phyloP scores from a whole-genome alignment of 2,888 invertebrate species.

The Tetramorium bicarinatum region DNA sequence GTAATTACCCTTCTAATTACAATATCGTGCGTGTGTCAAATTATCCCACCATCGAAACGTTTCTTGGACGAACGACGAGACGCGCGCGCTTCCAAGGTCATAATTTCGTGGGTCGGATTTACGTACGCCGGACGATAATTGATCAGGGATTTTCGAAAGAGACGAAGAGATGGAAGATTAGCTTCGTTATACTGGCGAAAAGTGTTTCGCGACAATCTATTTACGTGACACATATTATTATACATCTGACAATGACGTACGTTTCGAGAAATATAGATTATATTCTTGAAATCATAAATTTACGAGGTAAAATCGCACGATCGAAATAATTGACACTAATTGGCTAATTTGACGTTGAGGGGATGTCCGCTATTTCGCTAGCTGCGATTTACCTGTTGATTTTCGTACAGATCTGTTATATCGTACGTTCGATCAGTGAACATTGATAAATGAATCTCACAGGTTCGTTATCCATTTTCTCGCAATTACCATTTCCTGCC shows the following conservation, averaged over 20 bases:
- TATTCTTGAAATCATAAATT: constrained; percentile 15
- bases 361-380: constrained; percentile 3
- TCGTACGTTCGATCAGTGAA: background rate
- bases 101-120: constrained; percentile 29
- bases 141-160: background rate
- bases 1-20: constrained; percentile 45
- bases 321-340: constrained; percentile 36
- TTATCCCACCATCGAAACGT: constrained; percentile 42
- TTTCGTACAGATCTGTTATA: background rate
- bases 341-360: constrained; percentile 20
- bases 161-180: background rate
- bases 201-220: background rate
- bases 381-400: constrained; percentile 40
- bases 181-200: background rate
- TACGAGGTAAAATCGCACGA: background rate
- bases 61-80: constrained; percentile 6
- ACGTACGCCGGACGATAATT: background rate
- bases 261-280: background rate
- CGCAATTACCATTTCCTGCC: background rate
- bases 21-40: constrained; percentile 23
- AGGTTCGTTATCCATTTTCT: background rate
- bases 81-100: constrained; percentile 5
- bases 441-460: background rate
- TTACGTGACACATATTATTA: background rate
- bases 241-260: background rate